Percentiles rank a stretch among this genome's conserved stretches.
These are phyloP conservation scores for Drosophila nr. perissopoda DNA, from an alignment of 2,888 invertebrate genomes.

Conservation along the genomic window DNA sequence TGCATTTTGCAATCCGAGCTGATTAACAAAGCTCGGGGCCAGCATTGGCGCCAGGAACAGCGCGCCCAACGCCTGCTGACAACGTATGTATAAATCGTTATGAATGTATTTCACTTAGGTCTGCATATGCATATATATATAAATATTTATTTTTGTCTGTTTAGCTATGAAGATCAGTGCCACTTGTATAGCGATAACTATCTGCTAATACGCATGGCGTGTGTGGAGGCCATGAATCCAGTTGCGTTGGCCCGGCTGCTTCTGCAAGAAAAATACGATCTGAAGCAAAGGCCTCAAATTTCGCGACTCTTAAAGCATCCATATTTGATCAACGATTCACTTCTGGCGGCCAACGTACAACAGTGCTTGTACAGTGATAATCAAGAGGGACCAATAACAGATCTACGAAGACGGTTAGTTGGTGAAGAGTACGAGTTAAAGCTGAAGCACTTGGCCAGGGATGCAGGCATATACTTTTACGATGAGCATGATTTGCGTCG, in stretches of 20 bases:
- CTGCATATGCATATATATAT: background rate
- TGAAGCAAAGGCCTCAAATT: constrained; percentile 69
- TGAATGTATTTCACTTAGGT: background rate
- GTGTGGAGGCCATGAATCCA: constrained; percentile 74
- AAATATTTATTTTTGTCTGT: background rate
- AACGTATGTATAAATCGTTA: constrained; percentile 60
- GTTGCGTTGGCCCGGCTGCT: constrained; percentile 79
- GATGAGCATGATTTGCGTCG: constrained; percentile 92
- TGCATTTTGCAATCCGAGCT: constrained; percentile 90
- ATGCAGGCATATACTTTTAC: constrained; percentile 87
- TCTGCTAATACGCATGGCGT: constrained; percentile 78
- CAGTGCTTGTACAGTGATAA: constrained; percentile 93
- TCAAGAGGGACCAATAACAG: constrained; percentile 92
- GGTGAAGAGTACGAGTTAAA: constrained; percentile 95
- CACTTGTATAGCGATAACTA: constrained; percentile 43
- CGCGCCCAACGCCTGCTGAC: constrained; percentile 86
- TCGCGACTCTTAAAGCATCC: constrained; percentile 81
- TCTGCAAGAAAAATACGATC: constrained; percentile 79
- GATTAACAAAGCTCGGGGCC: constrained; percentile 88
- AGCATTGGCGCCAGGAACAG: constrained; percentile 87
- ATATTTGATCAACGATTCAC: constrained; percentile 78
- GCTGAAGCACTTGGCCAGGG: constrained; percentile 83
- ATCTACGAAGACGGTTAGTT: constrained; percentile 91
- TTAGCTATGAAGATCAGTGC: constrained; percentile 72
- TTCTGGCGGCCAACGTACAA: constrained; percentile 80